These are phyloP conservation scores for Dilophus febrilis DNA, from an alignment of 2,888 invertebrate genomes.

Conservation along the genomic window DNA sequence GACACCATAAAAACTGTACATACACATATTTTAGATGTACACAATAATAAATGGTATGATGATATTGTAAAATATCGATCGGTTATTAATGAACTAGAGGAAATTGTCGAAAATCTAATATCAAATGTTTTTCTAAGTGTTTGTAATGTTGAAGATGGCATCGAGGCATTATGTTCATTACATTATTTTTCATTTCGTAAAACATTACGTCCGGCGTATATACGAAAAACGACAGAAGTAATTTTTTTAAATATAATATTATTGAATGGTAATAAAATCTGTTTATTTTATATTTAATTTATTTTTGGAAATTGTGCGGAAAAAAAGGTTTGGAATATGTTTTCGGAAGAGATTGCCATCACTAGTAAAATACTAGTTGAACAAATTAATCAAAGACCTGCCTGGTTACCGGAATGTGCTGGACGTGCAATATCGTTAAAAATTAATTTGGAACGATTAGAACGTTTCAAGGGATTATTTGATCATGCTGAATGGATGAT, in stretches of 20 bases:
- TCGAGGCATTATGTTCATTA: conserved; percentile 58
- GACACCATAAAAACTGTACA: conserved; percentile 40
- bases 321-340: conserved; percentile 51
- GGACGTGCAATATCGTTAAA: conserved; percentile 52
- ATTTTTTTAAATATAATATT: conserved; percentile 11
- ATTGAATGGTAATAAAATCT: not conserved
- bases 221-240: conserved; percentile 46
- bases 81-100: conserved; percentile 39
- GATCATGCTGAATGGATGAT: conserved; percentile 64
- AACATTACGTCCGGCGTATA: conserved; percentile 49
- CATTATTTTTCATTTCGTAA: conserved; percentile 62
- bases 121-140: conserved; percentile 61
- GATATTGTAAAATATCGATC: conserved; percentile 29
- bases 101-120: conserved; percentile 69
- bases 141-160: conserved; percentile 63
- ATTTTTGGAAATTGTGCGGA: not conserved
- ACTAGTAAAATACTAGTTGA: conserved; percentile 51
- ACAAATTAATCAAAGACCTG: conserved; percentile 41
- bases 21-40: conserved; percentile 55
- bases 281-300: not conserved
- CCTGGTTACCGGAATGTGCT: conserved; percentile 50
- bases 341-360: conserved; percentile 54
- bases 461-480: conserved; percentile 44
- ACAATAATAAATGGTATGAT: conserved; percentile 53
- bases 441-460: conserved; percentile 46